Evolutionary conservation across 2,113 vertebrate genomes (phyloP).

Genomic region (Laticauda colubrina): DNA sequence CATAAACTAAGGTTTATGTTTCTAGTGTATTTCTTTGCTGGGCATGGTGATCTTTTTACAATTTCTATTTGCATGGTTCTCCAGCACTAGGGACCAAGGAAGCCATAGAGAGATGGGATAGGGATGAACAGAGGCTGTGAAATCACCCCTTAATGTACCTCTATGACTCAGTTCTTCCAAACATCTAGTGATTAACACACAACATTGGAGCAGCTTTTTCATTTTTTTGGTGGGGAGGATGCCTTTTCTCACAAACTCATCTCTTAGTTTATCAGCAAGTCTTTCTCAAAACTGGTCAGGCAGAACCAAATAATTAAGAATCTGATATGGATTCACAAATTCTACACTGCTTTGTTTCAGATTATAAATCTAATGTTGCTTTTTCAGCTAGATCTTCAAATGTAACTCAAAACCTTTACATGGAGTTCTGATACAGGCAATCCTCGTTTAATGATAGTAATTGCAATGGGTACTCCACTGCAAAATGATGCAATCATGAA

Average conservation of each 20-base stretch:
- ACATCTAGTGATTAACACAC: neutral
- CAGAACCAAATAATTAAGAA: neutral
- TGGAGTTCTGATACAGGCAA: neutral
- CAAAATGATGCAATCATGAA: neutral
- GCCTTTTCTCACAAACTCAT: neutral
- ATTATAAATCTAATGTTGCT: neutral
- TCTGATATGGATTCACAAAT: neutral
- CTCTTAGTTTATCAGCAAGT: neutral
- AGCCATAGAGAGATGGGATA: neutral
- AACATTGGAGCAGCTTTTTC: neutral
- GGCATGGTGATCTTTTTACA: neutral
- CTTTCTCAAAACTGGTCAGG: neutral
- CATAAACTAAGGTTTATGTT: neutral
- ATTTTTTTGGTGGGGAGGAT: neutral
- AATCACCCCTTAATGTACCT: neutral
- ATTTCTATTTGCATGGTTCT: neutral
- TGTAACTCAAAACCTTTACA: neutral
- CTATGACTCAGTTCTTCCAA: neutral
- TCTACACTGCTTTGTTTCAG: neutral
- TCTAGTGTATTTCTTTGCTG: neutral
- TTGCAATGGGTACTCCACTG: neutral
- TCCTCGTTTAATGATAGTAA: neutral
- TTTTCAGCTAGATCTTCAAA: neutral
- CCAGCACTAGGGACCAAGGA: neutral
- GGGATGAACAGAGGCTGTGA: neutral